These are phyloP conservation scores for Aplodontia rufa DNA, from an alignment of 2,113 vertebrate species.

Conservation along the genomic window DNA sequence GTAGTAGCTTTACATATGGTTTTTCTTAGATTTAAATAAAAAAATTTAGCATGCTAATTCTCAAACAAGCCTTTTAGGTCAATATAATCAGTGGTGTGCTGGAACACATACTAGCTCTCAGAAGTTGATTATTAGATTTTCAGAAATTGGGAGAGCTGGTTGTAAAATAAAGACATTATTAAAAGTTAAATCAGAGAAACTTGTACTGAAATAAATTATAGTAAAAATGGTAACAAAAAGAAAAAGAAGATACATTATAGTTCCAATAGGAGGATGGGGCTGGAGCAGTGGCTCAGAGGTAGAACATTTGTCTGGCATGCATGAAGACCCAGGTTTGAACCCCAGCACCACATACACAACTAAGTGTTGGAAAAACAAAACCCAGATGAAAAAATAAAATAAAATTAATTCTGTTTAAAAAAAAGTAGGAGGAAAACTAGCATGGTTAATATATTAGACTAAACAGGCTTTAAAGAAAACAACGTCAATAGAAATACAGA, in stretches of 20 bases:
- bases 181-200: conserved; percentile 45
- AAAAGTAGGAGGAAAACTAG: too few species aligned
- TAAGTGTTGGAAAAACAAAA: too few species aligned
- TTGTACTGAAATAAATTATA: conserved; percentile 40
- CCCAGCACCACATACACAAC: too few species aligned
- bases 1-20: not conserved
- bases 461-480: not conserved
- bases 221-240: conserved; percentile 40
- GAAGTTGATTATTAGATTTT: conserved; percentile 30
- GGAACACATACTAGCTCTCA: not conserved
- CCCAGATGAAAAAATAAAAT: too few species aligned
- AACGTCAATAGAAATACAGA: not conserved
- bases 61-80: conserved; percentile 2
- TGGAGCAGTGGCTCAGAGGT: too few species aligned
- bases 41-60: conserved; percentile 18
- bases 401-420: too few species aligned
- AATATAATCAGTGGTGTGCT: not conserved
- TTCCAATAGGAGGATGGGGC: too few species aligned
- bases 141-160: not conserved
- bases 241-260: not conserved
- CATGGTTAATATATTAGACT: not conserved
- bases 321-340: too few species aligned
- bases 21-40: conserved; percentile 39
- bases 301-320: too few species aligned
- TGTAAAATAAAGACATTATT: conserved; percentile 47